Base-by-base conservation (phyloP, 2,888 invertebrate genomes). In the Phlogophora meticulosa region DNA sequence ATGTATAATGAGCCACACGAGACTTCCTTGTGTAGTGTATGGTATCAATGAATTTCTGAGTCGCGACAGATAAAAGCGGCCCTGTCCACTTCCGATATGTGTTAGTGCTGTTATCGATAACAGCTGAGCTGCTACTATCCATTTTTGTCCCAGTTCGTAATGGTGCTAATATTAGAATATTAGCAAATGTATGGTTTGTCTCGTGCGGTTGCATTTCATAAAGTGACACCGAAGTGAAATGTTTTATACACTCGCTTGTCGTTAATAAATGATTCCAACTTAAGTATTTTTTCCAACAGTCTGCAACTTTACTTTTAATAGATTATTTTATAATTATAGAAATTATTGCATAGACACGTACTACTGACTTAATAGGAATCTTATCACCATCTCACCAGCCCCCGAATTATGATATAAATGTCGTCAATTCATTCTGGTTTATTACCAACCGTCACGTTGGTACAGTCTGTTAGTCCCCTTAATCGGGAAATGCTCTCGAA, bases 401-500 rank as follows among this genome's bases (percentile, higher is more conserved):
- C 42, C 28, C 42, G 17, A 55, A 52, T 24, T 10, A 24, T 32
- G 48, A 58, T 61, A 68, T 36, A 28, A 20, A 53, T 45, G 17
- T 55, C 45, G 32, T 36, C 28, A 59, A 63, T 20, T 52, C 28
- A 61, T 43, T 28, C 24, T 1, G 2, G 49, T 58, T 42, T 13
- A 24, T 48, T 55, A 36, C 4, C 15, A 38, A 53, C n/a, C 20
- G 46, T 52, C 55, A 52, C 9, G 17, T 40, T 28, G 17, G n/a
- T 42, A 43, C 38, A n/a, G 57, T 32, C 38, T n/a, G 57, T 32
- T 57, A 43, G 13, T 60, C 34, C 53, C 58, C 53, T 20, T 77
- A 77, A 75, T 70, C 46, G 46, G 82, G 67, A 81, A 68, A 67
- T 67, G 66, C 45, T 70, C 75, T 72, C 65, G 40, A 77, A 70